Base-by-base conservation (phyloP, 2,113 vertebrate genomes). In the Macaca nemestrina region DNA sequence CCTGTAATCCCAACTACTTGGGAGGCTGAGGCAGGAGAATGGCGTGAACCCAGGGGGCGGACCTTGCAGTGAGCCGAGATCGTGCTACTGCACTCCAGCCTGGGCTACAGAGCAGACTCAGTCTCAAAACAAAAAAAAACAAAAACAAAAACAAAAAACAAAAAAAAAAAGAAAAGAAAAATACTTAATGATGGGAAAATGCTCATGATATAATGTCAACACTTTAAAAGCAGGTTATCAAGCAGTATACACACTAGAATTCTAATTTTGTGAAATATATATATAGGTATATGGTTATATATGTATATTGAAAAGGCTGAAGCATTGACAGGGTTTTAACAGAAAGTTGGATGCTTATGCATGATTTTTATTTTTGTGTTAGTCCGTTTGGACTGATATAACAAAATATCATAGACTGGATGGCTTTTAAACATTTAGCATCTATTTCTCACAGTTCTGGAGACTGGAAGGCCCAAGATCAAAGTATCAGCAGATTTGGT, bases 161-260 rank as follows among this genome's bases (percentile, higher is more conserved):
- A 40, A 14, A 50, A 50, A 14, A 0, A 50, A 50, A 50, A 50
- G 3, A 3, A 50, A 50, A 30, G 40, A 84, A 84, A 92, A 95
- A 96, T 79, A 86, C 72, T 83, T 87, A 83, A 64, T 43, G 57
- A 57, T 59, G 91, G 32, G 20, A 85, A 90, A 86, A 43, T 95
- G 32, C 85, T 95, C 40, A 88, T 35, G 12, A 70, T 85, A 72
- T 32, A 67, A 48, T 81, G 72, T 92, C 67, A 61, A 38, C 18
- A 20, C 68, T 80, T 91, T 95, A 67, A 79, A 94, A 72, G 25
- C 32, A 90, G 86, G 17, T 83, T 90, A 57, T 67, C 27, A 55
- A 88, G 5, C 30, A 72, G 50, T 80, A 59, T 30, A n/a, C 48
- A 59, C 1, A 67, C 5, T 30, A 55, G 52, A 83, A 90, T 78